Conservation (phyloP, 2,113 vertebrate genomes). For the Lanius ludovicianus region DNA sequence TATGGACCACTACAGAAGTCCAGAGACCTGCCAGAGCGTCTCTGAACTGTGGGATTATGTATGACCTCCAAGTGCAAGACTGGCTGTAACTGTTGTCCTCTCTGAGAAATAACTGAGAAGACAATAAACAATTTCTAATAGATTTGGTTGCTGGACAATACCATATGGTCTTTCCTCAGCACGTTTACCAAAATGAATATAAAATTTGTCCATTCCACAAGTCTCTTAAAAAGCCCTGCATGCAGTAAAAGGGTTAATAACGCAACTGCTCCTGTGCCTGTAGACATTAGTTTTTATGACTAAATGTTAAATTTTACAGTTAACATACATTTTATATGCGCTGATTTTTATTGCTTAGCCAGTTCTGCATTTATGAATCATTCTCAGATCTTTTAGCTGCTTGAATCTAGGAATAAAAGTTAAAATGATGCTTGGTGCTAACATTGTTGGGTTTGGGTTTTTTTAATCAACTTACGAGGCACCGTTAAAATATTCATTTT, state of each 20-base stretch:
- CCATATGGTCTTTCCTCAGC: not conserved
- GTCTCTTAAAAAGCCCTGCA: not conserved
- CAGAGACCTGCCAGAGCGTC: not conserved
- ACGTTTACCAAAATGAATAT: not conserved
- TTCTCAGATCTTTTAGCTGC: not conserved
- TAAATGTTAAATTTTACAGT: slow-evolving; percentile 47
- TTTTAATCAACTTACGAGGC: not conserved
- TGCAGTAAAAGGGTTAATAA: slow-evolving; percentile 44
- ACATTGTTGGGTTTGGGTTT: fast-evolving
- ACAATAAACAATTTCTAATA: not conserved
- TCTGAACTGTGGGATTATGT: not conserved
- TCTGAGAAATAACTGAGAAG: not conserved
- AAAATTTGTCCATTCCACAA: not conserved
- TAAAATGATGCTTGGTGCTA: not conserved
- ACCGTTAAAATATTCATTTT: not conserved
- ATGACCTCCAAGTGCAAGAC: not conserved
- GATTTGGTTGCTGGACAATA: not conserved
- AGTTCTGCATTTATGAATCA: slow-evolving; percentile 27
- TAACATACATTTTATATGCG: slow-evolving; percentile 27
- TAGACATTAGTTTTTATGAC: not conserved
- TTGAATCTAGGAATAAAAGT: not conserved
- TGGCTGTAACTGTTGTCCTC: not conserved
- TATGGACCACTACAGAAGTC: not conserved
- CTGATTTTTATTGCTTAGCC: slow-evolving; percentile 8
- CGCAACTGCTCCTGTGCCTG: not conserved